Conservation (phyloP, 2,113 vertebrate species). For the Tyto alba region DNA sequence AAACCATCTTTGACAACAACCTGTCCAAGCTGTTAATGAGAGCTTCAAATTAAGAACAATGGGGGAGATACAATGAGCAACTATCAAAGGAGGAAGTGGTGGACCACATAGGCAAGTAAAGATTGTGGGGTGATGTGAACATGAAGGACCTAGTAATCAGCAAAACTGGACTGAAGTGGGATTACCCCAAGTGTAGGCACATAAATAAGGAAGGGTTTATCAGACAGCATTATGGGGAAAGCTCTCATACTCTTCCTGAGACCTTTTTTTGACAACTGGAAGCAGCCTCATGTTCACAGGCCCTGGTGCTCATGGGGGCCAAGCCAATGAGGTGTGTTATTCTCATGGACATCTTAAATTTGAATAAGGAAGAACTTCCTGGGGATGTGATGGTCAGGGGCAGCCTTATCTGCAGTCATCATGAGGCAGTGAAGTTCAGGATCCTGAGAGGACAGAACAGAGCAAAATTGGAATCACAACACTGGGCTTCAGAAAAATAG, state of each 20-base stretch:
- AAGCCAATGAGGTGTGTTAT: background rate
- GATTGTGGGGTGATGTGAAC: background rate
- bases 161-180: background rate
- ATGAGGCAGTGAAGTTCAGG: background rate
- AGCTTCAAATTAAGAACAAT: background rate
- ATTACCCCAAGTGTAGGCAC: background rate
- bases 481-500: background rate
- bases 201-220: background rate
- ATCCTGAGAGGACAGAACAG: background rate
- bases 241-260: background rate
- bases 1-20: background rate
- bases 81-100: background rate
- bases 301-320: background rate
- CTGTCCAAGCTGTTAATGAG: background rate
- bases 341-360: background rate
- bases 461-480: background rate
- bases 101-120: background rate
- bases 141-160: background rate
- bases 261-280: background rate
- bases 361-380: background rate
- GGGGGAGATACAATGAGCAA: background rate
- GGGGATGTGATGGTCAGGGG: no score
- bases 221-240: background rate
- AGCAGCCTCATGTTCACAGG: background rate
- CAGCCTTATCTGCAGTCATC: background rate